phyloP scores from a whole-genome alignment of 1,140 invertebrate species.

The Drosophila subobscura region DNA sequence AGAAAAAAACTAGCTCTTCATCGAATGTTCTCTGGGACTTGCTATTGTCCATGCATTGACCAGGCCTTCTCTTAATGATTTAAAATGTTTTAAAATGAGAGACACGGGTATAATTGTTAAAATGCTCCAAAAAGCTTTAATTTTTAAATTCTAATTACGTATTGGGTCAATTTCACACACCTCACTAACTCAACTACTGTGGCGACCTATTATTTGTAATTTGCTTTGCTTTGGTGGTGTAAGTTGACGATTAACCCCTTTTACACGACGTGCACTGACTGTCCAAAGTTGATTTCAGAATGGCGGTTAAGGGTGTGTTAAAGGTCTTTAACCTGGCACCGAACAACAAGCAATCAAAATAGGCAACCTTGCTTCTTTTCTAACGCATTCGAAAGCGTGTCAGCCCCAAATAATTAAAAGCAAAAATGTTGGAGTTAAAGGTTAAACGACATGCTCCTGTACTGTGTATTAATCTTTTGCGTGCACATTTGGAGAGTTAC shows the following conservation, averaged over 20 bases:
- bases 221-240: conserved; percentile 40
- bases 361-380: conserved; percentile 26
- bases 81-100: too few relatives aligned
- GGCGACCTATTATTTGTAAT: conserved; percentile 24
- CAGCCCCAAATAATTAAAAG: conserved; percentile 62
- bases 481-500: conserved; percentile 42
- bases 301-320: too few relatives aligned
- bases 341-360: conserved; percentile 39
- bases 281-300: conserved; percentile 17
- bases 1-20: too few relatives aligned
- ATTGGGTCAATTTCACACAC: too few relatives aligned
- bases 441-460: conserved; percentile 49
- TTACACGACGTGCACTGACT: conserved; percentile 12
- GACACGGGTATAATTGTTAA: too few relatives aligned
- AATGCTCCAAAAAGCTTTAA: too few relatives aligned
- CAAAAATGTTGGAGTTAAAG: conserved; percentile 39
- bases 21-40: too few relatives aligned
- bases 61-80: too few relatives aligned
- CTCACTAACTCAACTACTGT: too few relatives aligned
- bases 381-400: conserved; percentile 37
- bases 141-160: too few relatives aligned
- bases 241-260: conserved; percentile 59
- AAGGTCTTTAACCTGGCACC: conserved; percentile 27
- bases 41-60: too few relatives aligned
- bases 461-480: conserved; percentile 16